A percentile compares a stretch with the other conserved stretches of the same genome.
These are phyloP conservation scores for Vulpes lagopus DNA, from an alignment of 2,113 vertebrate genomes.

Conservation along the genomic window DNA sequence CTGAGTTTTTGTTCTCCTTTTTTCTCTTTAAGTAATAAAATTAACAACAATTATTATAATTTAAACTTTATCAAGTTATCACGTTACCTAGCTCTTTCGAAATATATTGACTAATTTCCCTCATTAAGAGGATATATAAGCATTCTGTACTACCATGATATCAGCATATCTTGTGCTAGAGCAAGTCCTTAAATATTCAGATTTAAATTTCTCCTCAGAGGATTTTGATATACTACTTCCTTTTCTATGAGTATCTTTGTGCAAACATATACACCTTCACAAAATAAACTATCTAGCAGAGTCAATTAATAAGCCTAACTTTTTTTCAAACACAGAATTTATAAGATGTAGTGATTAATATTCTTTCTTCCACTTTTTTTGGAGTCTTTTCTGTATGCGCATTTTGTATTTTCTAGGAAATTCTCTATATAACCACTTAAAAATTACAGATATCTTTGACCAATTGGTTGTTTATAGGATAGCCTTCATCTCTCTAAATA, in stretches of 20 bases:
- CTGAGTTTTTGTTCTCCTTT: neutral
- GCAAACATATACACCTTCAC: neutral
- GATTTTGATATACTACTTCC: neutral
- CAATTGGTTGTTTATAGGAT: neutral
- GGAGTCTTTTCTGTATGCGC: neutral
- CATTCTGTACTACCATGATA: neutral
- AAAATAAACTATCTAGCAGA: neutral
- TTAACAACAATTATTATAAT: neutral
- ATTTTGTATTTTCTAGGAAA: neutral
- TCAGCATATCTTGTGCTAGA: neutral
- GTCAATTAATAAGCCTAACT: neutral
- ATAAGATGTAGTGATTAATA: neutral
- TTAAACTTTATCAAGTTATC: neutral
- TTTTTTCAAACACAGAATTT: neutral
- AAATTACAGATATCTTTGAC: neutral
- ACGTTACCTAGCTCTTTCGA: neutral
- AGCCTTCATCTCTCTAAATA: neutral
- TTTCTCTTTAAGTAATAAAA: constrained; percentile 25
- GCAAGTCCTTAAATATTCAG: neutral
- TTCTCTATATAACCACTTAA: constrained; percentile 17
- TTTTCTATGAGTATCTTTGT: neutral
- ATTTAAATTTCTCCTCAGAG: neutral
- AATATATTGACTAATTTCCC: neutral
- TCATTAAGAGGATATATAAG: neutral
- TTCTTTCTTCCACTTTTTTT: neutral